Evolutionary conservation across 92 coral and sea anemone species (phyloP).

Genomic region (Epizoanthus rinbou): DNA sequence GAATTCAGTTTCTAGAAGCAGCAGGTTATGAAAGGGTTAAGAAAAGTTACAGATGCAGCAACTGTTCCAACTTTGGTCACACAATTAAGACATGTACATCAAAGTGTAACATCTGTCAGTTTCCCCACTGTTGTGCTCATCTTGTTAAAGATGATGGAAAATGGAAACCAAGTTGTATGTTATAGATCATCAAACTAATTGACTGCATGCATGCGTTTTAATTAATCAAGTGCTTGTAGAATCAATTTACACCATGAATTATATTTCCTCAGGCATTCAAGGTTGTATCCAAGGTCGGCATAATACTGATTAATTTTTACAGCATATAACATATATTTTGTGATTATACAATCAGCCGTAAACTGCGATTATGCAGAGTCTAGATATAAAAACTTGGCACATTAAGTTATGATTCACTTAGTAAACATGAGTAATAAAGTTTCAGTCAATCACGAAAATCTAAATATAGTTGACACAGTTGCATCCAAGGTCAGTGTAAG

Average conservation of each 20-base stretch:
- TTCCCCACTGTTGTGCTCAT: slow-evolving; percentile 58
- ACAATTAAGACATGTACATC: slow-evolving; percentile 64
- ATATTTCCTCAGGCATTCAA: not conserved
- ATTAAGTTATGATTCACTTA: slow-evolving; percentile 15
- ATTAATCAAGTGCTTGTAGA: not conserved
- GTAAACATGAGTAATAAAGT: too few relatives aligned
- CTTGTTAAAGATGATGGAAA: slow-evolving; percentile 60
- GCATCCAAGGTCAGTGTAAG: too few relatives aligned
- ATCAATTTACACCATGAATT: not conserved
- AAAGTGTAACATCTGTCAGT: slow-evolving; percentile 52
- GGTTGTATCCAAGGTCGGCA: too few relatives aligned
- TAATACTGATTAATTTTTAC: too few relatives aligned
- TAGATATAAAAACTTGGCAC: too few relatives aligned
- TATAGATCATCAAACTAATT: slow-evolving; percentile 1
- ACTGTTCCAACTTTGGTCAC: slow-evolving; percentile 55
- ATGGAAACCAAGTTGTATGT: slow-evolving; percentile 41
- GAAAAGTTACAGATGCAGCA: slow-evolving; percentile 53
- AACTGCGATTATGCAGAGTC: slow-evolving; percentile 23
- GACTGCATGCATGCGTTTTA: not conserved
- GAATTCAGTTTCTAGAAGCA: slow-evolving; percentile 55
- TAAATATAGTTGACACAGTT: too few relatives aligned
- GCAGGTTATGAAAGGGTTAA: slow-evolving; percentile 61
- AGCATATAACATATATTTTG: slow-evolving; percentile 5
- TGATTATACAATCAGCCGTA: not conserved
- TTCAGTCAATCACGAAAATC: too few relatives aligned